Evolutionary conservation across 2,113 vertebrate genomes (phyloP).

Genomic region (Thunnus thynnus): DNA sequence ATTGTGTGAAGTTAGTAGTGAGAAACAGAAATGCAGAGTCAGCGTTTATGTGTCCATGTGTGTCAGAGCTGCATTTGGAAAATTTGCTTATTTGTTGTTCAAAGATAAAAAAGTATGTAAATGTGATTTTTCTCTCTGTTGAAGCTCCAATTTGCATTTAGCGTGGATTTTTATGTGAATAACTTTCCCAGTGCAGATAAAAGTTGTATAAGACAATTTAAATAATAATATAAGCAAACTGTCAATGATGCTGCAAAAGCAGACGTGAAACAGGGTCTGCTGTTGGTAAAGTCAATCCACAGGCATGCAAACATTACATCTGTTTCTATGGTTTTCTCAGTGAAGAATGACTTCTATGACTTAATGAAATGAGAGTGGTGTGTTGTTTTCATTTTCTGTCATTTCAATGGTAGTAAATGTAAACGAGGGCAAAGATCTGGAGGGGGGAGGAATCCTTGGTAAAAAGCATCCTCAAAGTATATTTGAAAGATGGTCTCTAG

Average conservation of each 20-base stretch:
- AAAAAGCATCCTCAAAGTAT: slow-evolving; percentile 31
- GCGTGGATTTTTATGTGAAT: not conserved
- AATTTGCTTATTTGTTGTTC: slow-evolving; percentile 1
- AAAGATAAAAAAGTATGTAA: not conserved
- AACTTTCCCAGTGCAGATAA: not conserved
- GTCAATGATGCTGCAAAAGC: not conserved
- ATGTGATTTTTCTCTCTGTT: not conserved
- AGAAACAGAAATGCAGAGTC: not conserved
- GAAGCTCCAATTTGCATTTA: not conserved
- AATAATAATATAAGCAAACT: not conserved
- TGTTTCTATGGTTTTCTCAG: slow-evolving; percentile 15
- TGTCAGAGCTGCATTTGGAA: not conserved
- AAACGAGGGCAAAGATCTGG: not conserved
- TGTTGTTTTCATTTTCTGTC: too few relatives aligned
- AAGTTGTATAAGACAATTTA: not conserved
- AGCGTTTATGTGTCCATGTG: not conserved
- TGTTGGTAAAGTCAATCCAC: not conserved
- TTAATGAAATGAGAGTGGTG: slow-evolving; percentile 6
- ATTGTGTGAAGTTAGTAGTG: not conserved
- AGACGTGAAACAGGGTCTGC: not conserved
- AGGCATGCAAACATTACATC: slow-evolving; percentile 1
- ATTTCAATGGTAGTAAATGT: slow-evolving; percentile 2
- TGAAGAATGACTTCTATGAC: not conserved
- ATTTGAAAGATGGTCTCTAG: slow-evolving; percentile 3
- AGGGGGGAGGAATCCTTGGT: not conserved